A percentile compares a stretch with the other conserved stretches of the same genome.
Conservation (phyloP, 2,113 vertebrate genomes). For the Laticauda laticaudata region DNA sequence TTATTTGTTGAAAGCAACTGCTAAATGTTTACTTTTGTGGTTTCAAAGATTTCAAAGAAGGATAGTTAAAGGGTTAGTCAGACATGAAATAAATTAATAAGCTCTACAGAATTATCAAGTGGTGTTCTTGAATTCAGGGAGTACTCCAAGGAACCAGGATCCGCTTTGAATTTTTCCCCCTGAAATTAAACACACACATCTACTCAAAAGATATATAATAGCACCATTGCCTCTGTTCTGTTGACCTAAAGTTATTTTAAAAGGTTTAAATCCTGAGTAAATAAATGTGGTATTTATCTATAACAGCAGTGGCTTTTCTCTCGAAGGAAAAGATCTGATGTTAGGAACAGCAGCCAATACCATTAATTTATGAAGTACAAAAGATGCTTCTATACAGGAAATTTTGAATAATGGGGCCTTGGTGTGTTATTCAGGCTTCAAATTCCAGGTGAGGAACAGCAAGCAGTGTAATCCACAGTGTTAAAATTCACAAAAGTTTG, state of each 20-base stretch:
- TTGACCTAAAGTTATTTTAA: background rate
- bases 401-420: background rate
- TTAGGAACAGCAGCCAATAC: accelerated
- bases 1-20: background rate
- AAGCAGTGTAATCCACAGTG: background rate
- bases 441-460: no score
- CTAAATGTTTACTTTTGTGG: background rate
- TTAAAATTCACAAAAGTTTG: background rate
- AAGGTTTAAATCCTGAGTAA: background rate
- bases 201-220: background rate
- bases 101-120: conserved; percentile 16
- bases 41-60: background rate
- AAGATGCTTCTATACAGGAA: background rate
- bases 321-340: background rate
- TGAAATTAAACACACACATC: background rate
- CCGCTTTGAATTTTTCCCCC: background rate
- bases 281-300: background rate
- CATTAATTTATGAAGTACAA: background rate
- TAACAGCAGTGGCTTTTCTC: background rate
- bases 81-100: conserved; percentile 6
- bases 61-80: background rate
- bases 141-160: background rate
- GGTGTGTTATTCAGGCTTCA: background rate
- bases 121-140: conserved; percentile 35
- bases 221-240: conserved; percentile 6